Conservation (phyloP, 2,888 invertebrate species). For the Orthonychiurus folsomi region DNA sequence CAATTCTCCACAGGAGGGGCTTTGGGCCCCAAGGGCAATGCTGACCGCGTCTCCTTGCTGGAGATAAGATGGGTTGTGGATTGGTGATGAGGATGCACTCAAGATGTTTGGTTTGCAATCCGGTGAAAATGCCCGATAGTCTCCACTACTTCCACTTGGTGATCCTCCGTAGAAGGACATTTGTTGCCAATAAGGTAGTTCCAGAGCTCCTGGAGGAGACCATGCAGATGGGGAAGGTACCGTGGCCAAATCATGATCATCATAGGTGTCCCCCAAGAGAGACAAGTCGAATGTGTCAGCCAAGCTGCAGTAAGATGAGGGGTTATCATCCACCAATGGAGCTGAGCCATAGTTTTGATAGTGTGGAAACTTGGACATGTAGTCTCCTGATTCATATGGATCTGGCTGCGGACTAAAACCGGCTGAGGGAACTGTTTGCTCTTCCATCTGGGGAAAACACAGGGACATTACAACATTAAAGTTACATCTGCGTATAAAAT, state of each 20-base stretch:
- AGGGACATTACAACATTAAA: conserved; percentile 5
- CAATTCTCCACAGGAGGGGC: neutral
- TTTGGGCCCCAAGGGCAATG: neutral
- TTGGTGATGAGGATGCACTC: conserved; percentile 8
- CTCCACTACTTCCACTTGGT: conserved; percentile 18
- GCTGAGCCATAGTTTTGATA: conserved; percentile 44
- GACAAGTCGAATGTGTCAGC: conserved; percentile 39
- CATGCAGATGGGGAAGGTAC: conserved; percentile 39
- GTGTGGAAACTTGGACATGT: conserved; percentile 25
- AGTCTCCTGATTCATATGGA: conserved; percentile 19
- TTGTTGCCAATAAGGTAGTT: conserved; percentile 34
- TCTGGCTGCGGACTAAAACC: conserved; percentile 66
- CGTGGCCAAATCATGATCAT: conserved; percentile 37
- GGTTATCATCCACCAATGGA: conserved; percentile 45
- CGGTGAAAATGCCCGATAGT: conserved; percentile 12
- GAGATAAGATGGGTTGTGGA: conserved; percentile 7
- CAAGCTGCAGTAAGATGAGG: conserved; percentile 25
- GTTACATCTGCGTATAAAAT: neutral
- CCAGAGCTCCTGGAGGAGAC: conserved; percentile 27
- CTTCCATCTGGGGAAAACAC: conserved; percentile 57
- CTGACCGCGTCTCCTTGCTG: neutral
- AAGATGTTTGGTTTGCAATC: conserved; percentile 19
- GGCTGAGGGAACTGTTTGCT: conserved; percentile 69
- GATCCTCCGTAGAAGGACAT: conserved; percentile 35
- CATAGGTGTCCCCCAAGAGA: conserved; percentile 34